These are phyloP conservation scores for Aphis gossypii DNA, from an alignment of 1,140 invertebrate genomes.

Conservation along the genomic window DNA sequence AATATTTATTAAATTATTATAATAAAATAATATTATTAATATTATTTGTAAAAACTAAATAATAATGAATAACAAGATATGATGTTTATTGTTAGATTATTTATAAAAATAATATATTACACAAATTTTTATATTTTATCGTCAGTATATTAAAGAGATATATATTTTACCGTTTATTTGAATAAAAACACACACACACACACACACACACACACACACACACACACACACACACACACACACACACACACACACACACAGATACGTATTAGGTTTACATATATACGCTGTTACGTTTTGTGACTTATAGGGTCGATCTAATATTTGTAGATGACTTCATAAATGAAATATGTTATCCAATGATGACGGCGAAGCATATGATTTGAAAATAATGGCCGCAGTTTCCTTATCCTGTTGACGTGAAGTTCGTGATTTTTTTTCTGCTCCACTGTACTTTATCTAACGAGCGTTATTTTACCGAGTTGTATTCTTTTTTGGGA, in stretches of 20 bases:
- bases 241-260: not conserved
- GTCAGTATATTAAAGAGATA: not conserved
- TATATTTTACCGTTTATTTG: not conserved
- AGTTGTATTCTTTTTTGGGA: not conserved
- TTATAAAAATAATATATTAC: not conserved
- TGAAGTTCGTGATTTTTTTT: slow-evolving; percentile 20
- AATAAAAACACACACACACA: not conserved
- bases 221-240: not conserved
- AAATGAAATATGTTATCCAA: slow-evolving; percentile 51
- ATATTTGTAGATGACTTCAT: slow-evolving; percentile 45
- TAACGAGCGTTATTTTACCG: slow-evolving; percentile 33
- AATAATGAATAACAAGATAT: not conserved
- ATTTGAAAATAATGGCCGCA: slow-evolving; percentile 44
- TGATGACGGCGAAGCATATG: slow-evolving; percentile 43
- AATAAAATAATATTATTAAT: too few relatives aligned
- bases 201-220: too few relatives aligned
- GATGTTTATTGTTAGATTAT: not conserved
- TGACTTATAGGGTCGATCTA: slow-evolving; percentile 19
- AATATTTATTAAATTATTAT: too few relatives aligned
- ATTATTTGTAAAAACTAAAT: not conserved
- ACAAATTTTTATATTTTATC: not conserved
- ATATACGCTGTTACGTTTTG: not conserved
- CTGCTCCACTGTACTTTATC: slow-evolving; percentile 1
- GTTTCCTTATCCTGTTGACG: slow-evolving; percentile 38
- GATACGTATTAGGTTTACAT: not conserved